Evolutionary conservation across 1,140 invertebrate species (phyloP), one percentile per base, ranked within the genome.

Genomic region (Zophobas atratus): DNA sequence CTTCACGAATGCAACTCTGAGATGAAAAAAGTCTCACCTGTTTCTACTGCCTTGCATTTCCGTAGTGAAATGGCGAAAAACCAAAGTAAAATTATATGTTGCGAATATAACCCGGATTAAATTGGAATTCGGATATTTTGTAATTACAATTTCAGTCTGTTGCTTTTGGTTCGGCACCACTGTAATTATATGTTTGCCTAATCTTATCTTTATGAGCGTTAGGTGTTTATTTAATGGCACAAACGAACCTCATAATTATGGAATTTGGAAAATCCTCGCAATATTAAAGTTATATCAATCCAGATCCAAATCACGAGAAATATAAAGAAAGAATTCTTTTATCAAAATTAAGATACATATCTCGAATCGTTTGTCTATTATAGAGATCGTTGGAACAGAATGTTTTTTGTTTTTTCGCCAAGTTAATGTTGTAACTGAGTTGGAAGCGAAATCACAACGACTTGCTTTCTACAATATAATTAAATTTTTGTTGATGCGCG

Each of bases 321-420:
- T 51, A 20, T 2, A 4, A 67, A 3, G 39, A 43, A 67, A 20
- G 60, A 41, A 60, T n/a, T 55, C 35, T 20, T 55, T 55, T 60
- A 67, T 41, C 60, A 67, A 41, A 67, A 39, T 67, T 32, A 36
- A 67, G 60, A 67, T 67, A 34, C 36, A 41, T 67, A 67, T 67
- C 60, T 67, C 20, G 20, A 67, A 67, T 67, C 38, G 60, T 67
- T 41, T 43, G 60, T 36, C 38, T 67, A 20, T 43, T 43, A 67
- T n/a, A 43, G 39, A 32, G 60, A 67, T 67, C 60, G 60, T 67
- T 43, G 60, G 39, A 32, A 8, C 8, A 41, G 43, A 67, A 67
- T 67, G 60, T 41, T 67, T 67, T 43, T 67, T 67, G 36, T 67
- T 67, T 41, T 6, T 67, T 20, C 3, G 60, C 60, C 38, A 67